Conservation (phyloP, 2,797 vertebrate genomes). For the Syngnathus acus region DNA sequence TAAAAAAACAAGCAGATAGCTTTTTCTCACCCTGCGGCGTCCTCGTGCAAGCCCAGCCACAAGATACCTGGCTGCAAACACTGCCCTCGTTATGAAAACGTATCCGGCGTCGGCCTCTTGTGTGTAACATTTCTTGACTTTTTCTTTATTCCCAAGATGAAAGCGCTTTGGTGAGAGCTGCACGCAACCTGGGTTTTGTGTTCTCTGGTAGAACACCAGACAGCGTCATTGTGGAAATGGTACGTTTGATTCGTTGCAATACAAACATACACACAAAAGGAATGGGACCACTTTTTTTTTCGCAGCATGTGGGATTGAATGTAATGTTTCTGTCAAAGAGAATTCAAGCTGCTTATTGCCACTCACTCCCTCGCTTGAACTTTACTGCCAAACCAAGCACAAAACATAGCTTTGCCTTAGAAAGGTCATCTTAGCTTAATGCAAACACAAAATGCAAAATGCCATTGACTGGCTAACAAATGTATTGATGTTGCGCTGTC, state of each 20-base stretch:
- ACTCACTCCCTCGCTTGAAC: too few species aligned
- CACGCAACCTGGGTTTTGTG: constrained; percentile 82
- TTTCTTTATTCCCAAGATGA: constrained; percentile 75
- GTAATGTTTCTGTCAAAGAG: not conserved
- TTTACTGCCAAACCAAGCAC: too few species aligned
- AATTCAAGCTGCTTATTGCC: too few species aligned
- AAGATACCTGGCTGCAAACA: constrained; percentile 26
- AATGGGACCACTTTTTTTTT: not conserved
- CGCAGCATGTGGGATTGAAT: not conserved
- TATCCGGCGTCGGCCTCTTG: constrained; percentile 9
- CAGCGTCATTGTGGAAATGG: constrained; percentile 86
- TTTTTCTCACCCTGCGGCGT: constrained; percentile 42
- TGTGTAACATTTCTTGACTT: constrained; percentile 4
- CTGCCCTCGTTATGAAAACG: constrained; percentile 15
- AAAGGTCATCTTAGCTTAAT: too few species aligned
- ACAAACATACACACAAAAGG: not conserved
- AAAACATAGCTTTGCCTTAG: too few species aligned
- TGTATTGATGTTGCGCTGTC: too few species aligned
- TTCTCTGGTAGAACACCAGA: constrained; percentile 94
- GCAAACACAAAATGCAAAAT: too few species aligned
- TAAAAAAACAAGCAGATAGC: constrained; percentile 38
- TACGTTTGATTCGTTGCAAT: constrained; percentile 52
- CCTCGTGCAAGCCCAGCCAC: constrained; percentile 26
- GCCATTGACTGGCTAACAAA: too few species aligned
- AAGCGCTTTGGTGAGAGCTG: constrained; percentile 91